Evolutionary conservation across 1,140 invertebrate species (phyloP).

Genomic region (Triops cancriformis): DNA sequence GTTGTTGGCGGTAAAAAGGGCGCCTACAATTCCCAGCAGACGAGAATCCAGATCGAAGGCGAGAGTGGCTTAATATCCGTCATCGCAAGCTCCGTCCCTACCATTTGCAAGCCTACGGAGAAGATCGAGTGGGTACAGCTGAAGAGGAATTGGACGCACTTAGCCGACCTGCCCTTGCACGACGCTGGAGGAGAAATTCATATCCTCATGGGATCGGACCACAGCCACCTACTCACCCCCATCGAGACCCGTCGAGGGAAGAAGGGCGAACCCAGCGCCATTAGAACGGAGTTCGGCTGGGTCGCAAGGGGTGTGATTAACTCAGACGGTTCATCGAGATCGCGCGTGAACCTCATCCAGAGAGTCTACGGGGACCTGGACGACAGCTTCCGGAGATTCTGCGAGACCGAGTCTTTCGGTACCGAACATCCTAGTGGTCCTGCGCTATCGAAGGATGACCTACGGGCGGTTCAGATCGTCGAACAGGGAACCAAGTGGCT

Average conservation of each 20-base stretch:
- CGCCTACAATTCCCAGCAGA: not conserved
- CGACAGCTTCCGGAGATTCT: not conserved
- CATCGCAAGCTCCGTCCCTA: not conserved
- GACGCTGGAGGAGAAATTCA: not conserved
- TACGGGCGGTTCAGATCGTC: not conserved
- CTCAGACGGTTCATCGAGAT: not conserved
- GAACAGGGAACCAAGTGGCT: not conserved
- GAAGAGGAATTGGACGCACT: not conserved
- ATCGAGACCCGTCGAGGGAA: too few species aligned
- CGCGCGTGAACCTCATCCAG: not conserved
- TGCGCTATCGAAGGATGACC: not conserved
- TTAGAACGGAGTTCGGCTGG: not conserved
- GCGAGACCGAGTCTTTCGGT: slow-evolving; percentile 21
- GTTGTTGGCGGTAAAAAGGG: not conserved
- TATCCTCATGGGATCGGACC: slow-evolving; percentile 11
- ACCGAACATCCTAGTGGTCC: not conserved
- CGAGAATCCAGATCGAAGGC: not conserved
- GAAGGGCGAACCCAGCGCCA: slow-evolving; percentile 3
- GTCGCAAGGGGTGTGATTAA: not conserved
- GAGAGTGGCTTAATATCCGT: not conserved
- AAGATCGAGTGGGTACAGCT: not conserved
- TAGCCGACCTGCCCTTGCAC: not conserved
- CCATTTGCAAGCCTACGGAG: not conserved
- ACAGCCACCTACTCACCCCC: not conserved
- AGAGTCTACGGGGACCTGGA: too few species aligned